Evolutionary conservation across 1,140 invertebrate species (phyloP), one percentile per base, ranked within the genome.

Genomic region (Ylistrum balloti): DNA sequence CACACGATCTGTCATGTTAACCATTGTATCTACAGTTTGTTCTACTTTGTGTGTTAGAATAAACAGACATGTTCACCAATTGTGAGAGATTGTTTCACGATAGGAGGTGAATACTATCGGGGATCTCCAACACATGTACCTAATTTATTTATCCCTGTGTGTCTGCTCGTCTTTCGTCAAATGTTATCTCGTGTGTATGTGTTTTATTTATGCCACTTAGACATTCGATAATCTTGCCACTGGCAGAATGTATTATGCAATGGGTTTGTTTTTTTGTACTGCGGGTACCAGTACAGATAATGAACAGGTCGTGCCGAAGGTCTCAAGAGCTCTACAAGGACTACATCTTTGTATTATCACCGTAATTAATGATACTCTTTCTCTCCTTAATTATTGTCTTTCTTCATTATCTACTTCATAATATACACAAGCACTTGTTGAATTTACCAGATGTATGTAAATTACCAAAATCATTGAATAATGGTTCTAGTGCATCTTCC

Each of bases 71-170:
- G 56, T 74, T 74, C 56, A 74, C 56, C 56, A 74, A 74, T 74
- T 74, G 56, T 74, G 56, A 74, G 56, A 74, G 56, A 74, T 74
- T 74, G 56, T 74, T 74, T 5, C 22, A 28, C 56, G 56, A 74
- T 74, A 74, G 22, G 56, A 74, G 56, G 56, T 74, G 56, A 74
- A 74, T 74, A 74, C 56, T 74, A 74, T 74, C 56, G 56, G 5
- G 7, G 22, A 74, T 74, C 56, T 74, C 56, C 28, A 74, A 74
- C 56, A 74, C 56, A 74, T 74, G 56, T 74, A 74, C 1, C n/a
- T 74, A 74, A 74, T 74, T 74, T 74, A 74, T 74, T 74, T 74
- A 74, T 74, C 56, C 56, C n/a, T 74, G 56, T 74, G 56, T 74
- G 56, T 74, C 56, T 74, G 56, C 56, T 74, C 56, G 56, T 74